Conservation (phyloP, 2,113 vertebrate genomes). For the Spermophilus dauricus region DNA sequence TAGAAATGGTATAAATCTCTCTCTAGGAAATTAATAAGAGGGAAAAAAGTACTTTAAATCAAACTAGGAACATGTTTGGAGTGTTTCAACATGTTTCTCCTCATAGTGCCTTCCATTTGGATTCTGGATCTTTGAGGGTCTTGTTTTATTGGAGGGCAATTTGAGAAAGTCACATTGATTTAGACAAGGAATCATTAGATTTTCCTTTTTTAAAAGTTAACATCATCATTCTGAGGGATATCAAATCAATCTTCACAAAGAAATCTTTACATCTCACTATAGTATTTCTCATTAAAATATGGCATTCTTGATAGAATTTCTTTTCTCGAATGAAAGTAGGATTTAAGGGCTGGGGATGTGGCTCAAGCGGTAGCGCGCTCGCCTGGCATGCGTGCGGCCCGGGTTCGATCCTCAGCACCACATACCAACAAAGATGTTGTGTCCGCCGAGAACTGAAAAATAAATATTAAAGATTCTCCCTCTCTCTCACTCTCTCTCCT, state of each 20-base stretch:
- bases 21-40: neutral
- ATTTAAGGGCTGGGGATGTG: neutral
- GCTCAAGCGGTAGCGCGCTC: too few relatives aligned
- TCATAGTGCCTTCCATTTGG: neutral
- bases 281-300: neutral
- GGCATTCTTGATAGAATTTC: slow-evolving; percentile 10
- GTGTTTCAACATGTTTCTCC: neutral
- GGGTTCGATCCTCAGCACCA: too few relatives aligned
- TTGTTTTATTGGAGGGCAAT: neutral
- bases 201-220: neutral
- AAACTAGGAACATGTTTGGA: neutral
- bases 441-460: too few relatives aligned
- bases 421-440: too few relatives aligned
- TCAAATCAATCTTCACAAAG: neutral
- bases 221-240: neutral
- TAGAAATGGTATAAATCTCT: neutral
- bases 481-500: too few relatives aligned
- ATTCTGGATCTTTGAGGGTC: neutral
- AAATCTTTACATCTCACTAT: slow-evolving; percentile 33
- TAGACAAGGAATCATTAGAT: neutral
- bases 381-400: too few relatives aligned
- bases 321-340: slow-evolving; percentile 42
- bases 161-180: neutral
- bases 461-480: too few relatives aligned
- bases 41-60: slow-evolving; percentile 33